These are phyloP conservation scores for Tupaia tana DNA, from an alignment of 2,113 vertebrate genomes.

Conservation along the genomic window DNA sequence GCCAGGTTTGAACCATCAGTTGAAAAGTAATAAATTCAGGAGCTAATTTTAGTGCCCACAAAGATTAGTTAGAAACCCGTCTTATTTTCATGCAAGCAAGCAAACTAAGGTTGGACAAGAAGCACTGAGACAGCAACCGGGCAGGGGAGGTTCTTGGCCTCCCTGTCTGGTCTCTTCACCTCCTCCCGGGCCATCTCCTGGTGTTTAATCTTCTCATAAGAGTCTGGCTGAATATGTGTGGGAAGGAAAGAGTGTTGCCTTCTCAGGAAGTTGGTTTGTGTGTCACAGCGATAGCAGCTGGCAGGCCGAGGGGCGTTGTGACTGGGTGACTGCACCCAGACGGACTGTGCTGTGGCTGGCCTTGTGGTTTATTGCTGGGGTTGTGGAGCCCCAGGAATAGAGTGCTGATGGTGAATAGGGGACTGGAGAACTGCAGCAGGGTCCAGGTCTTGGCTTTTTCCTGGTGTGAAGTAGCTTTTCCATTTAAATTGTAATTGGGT, in stretches of 20 bases:
- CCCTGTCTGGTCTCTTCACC: not conserved
- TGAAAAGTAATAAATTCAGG: not conserved
- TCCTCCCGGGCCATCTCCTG: not conserved
- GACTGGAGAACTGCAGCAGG: not conserved
- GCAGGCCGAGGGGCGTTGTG: not conserved
- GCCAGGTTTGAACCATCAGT: not conserved
- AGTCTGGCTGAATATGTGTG: not conserved
- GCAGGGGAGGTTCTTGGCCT: not conserved
- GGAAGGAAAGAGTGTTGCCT: not conserved
- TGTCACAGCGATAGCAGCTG: not conserved
- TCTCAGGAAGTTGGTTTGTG: not conserved
- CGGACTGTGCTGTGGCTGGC: too few relatives aligned
- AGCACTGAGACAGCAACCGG: not conserved
- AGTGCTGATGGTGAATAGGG: not conserved
- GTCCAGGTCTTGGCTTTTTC: not conserved
- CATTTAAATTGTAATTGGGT: not conserved
- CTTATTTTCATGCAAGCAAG: not conserved
- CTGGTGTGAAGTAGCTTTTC: not conserved
- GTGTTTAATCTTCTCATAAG: not conserved
- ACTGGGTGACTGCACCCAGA: not conserved
- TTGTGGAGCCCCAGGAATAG: not conserved
- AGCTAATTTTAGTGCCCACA: not conserved
- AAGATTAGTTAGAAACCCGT: not conserved
- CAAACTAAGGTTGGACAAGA: not conserved
- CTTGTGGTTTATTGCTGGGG: not conserved